Conservation (phyloP, 92 coral and sea anemone species). For the Montipora capitata region DNA sequence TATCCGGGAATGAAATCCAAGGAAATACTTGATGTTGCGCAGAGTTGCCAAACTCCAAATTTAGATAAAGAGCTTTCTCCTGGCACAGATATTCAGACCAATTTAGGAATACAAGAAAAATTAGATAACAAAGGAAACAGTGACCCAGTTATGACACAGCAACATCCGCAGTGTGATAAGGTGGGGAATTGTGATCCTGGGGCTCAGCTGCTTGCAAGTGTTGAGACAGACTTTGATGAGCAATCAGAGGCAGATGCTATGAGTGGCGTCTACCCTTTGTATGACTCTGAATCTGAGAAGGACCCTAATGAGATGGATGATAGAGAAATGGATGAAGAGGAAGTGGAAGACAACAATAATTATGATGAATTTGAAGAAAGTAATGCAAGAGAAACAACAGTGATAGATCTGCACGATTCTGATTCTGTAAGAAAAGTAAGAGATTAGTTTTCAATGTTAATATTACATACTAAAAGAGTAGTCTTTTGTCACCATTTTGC, state of each 20-base stretch:
- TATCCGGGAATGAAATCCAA: background rate
- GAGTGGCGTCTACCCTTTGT: slow-evolving; percentile 92
- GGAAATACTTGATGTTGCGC: background rate
- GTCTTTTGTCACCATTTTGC: too few relatives aligned
- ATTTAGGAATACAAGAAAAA: background rate
- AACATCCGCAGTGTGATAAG: slow-evolving; percentile 3
- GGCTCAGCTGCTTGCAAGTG: slow-evolving; percentile 37
- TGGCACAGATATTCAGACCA: background rate
- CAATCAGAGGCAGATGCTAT: slow-evolving; percentile 83
- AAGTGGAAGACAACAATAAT: slow-evolving; percentile 2
- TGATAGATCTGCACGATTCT: slow-evolving; percentile 1
- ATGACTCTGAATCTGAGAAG: slow-evolving; percentile 86
- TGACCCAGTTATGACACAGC: background rate
- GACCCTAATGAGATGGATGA: slow-evolving; percentile 52
- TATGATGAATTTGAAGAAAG: slow-evolving; percentile 45
- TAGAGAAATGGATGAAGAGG: slow-evolving; percentile 15
- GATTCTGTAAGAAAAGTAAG: slow-evolving; percentile 11
- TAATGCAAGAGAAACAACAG: slow-evolving; percentile 38
- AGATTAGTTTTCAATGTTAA: background rate
- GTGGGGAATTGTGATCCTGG: slow-evolving; percentile 17
- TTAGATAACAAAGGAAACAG: background rate
- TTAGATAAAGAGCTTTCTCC: slow-evolving; percentile 3
- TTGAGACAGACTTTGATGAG: slow-evolving; percentile 76
- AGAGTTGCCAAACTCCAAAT: slow-evolving; percentile 4
- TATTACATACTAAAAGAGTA: too few relatives aligned